Evolutionary conservation across 2,888 invertebrate species (phyloP).

Genomic region (Drosophila cracens): DNA sequence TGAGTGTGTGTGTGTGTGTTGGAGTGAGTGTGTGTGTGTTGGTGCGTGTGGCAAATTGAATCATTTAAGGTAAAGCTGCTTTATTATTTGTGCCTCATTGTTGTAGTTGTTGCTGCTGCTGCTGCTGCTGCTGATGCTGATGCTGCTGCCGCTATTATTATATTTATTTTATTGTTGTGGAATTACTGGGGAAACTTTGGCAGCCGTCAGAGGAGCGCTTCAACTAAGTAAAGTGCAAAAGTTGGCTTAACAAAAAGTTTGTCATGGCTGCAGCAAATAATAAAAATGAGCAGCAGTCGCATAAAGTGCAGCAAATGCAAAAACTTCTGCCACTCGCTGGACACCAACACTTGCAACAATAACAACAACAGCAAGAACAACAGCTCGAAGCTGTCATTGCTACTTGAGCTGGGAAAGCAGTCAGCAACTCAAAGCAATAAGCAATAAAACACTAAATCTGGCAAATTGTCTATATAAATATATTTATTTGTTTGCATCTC

Average conservation of each 20-base stretch:
- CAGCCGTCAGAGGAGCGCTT: conserved; percentile 47
- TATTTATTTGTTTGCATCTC: conserved; percentile 10
- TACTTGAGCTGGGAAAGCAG: conserved; percentile 37
- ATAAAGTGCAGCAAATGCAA: conserved; percentile 66
- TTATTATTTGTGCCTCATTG: conserved; percentile 52
- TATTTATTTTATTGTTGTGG: conserved; percentile 53
- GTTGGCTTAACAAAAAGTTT: conserved; percentile 62
- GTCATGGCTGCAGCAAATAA: conserved; percentile 54
- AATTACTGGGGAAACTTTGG: conserved; percentile 55
- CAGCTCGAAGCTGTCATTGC: conserved; percentile 43
- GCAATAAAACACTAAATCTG: conserved; percentile 64
- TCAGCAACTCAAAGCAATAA: conserved; percentile 48
- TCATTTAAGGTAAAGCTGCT: conserved; percentile 62
- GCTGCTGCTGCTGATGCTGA: not conserved
- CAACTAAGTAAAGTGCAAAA: conserved; percentile 60
- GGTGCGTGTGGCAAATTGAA: conserved; percentile 58
- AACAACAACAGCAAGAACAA: conserved; percentile 6
- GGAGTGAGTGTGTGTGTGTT: conserved; percentile 19
- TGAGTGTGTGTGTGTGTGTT: conserved; percentile 7
- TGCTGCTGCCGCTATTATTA: conserved; percentile 24
- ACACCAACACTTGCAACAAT: conserved; percentile 30
- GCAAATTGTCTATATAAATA: conserved; percentile 29
- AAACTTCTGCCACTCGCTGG: conserved; percentile 55
- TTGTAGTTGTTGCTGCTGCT: not conserved
- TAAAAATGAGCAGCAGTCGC: conserved; percentile 62